Base-by-base conservation (phyloP, 2,888 invertebrate species). In the Melikaiella ostensackeni region DNA sequence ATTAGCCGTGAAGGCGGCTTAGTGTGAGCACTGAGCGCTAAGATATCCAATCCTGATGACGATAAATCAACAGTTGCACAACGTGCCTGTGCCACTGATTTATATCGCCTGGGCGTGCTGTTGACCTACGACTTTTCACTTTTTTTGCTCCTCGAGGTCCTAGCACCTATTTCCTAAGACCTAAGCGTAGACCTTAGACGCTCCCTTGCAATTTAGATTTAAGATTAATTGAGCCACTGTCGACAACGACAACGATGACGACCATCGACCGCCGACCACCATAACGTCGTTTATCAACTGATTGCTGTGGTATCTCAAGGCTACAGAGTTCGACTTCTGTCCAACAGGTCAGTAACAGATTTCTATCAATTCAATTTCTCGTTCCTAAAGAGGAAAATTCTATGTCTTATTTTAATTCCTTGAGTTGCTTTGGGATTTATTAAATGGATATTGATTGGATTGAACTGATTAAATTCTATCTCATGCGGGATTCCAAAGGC, bases 271-370 rank as follows among this genome's bases (percentile, higher is more conserved):
- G 78, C 70, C 21, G 13, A 64, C 24, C 64, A 63, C 63, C 33
- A 35, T 46, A 66, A 66, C 27, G 27, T 66, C 42, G 79, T 55
- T 30, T 63, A 55, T 55, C 81, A 78, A 78, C 79, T 76, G 80
- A 82, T 82, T 80, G 79, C 79, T 74, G 74, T 76, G 79, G 81
- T 80, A 79, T 80, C 80, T 82, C 81, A 82, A 82, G 81, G 81
- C 81, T 80, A 42, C 3, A 77, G 75, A 70, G 63, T 75, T 76
- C 78, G 75, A 79, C 78, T 79, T 78, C 77, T 79, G 79, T 81
- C 76, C 79, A 75, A 75, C 63, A 38, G 38, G 38, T 64, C 38
- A 66, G 21, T 16, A 42, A 42, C 30, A 70, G 70, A 70, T 70
- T 30, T 30, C n/a, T 70, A 30, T 50, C 70, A 30, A 27, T 70